These are phyloP conservation scores for Leucoraja erinaceus DNA, from an alignment of 2,113 vertebrate genomes.

Conservation along the genomic window DNA sequence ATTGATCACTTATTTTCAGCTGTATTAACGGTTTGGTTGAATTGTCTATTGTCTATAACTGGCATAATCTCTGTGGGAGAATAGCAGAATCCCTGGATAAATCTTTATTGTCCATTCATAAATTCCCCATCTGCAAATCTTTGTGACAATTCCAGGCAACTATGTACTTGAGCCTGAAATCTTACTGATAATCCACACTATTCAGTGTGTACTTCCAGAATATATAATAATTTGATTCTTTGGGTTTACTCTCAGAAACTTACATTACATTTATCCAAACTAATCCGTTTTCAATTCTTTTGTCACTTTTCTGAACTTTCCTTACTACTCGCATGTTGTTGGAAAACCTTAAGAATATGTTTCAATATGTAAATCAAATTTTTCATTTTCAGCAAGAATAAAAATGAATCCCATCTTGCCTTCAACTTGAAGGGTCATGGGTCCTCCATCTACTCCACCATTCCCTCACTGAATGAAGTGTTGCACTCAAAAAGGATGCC, in stretches of 20 bases:
- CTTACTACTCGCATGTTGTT: not conserved
- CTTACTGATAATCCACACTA: not conserved
- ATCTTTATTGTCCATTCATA: not conserved
- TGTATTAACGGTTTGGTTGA: not conserved
- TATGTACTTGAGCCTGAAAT: not conserved
- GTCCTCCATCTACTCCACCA: not conserved
- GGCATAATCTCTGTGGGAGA: not conserved
- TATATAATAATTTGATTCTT: not conserved
- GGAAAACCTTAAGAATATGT: not conserved
- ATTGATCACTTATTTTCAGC: not conserved
- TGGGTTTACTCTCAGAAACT: not conserved
- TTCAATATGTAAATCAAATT: not conserved
- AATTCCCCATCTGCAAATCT: not conserved
- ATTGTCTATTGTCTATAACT: no score
- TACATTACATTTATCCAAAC: not conserved
- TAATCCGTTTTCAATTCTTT: not conserved
- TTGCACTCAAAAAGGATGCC: not conserved
- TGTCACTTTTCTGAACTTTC: not conserved
- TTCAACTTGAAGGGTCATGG: no score
- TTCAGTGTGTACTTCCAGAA: not conserved
- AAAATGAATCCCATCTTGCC: not conserved
- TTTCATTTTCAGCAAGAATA: not conserved
- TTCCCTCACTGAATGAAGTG: not conserved
- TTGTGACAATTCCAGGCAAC: not conserved
- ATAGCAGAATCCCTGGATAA: not conserved